Evolutionary conservation across 53 echinoderm and acorn worm species (phyloP), one percentile per base, ranked within the genome.

Genomic region (Glandiceps talaboti): DNA sequence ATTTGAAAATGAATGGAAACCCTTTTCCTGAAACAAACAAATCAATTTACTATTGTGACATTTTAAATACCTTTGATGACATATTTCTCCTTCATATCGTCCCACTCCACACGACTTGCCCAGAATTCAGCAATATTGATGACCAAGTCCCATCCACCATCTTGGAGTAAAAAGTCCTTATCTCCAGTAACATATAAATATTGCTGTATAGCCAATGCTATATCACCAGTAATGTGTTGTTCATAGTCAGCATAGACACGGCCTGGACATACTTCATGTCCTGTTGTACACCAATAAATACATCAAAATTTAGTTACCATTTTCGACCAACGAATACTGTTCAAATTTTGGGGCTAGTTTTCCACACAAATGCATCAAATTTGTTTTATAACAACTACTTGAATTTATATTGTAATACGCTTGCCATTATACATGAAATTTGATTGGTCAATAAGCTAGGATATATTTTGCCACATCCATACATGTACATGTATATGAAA

Each of bases 141-240:
- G 12, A 88, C 83, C 76, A 92, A 77, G 32, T 95, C 90, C 30
- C 82, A 86, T 12, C 92, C 92, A 30, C 83, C 74, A 28, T 90
- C 76, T 14, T 86, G 74, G 14, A 29, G 74, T 32, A 95, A 78
- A 76, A 95, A 95, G 78, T 83, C 80, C 1, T 30, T 72, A 33
- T 95, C 96, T 33, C 83, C 83, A 14, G 92, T 90, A 25, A 88
- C 76, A 29, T 80, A 80, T 14, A 95, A 26, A 78, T 95, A 89
- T 81, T 95, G 96, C 84, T 90, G 87, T n/a, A 81, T 79, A 26
- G 96, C 96, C 33, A 90, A 89, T 26, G 92, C 90, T 77, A 95
- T 90, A 32, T 95, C 96, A 25, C 95, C 96, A 78, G 85, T 94
- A 76, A 95, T 87, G 82, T 95, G 96, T 26, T 90, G 89, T 77